Evolutionary conservation across 2,113 vertebrate genomes (phyloP), one percentile per base, ranked within the genome.

Genomic region (Apteryx mantelli): DNA sequence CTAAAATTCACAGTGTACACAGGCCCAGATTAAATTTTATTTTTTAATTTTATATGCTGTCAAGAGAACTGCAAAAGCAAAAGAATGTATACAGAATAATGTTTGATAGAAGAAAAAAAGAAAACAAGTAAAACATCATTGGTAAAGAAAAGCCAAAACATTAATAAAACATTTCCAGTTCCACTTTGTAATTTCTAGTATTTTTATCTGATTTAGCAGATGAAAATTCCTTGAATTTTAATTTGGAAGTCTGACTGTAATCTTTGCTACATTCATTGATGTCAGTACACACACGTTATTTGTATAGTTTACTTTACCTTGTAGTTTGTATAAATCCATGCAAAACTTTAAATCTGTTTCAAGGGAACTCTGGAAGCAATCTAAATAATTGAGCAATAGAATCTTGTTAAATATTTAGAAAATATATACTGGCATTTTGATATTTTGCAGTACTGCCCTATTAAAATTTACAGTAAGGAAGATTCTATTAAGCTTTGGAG

Each of bases 391-490:
- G 71, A 97, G 65, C 48, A 65, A 93, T 48, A 88, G 88, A 94
- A 88, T 42, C 88, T 64, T 86, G 71, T 97, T 97, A 97, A 97
- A 95, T 97, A 96, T 97, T 97, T 95, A 95, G 89, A 95, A 97
- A 96, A 97, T 24, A 61, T 60, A 83, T 88, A 94, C 78, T 95
- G 91, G 86, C 73, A 91, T 95, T 97, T 95, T 91, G 80, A 80
- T 93, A 89, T 70, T 96, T 95, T 86, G 82, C 70, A 82, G 71
- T 79, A 80, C 34, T 25, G 2, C 24, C 66, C 60, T 81, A 96
- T 96, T 95, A 95, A 96, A 95, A 94, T 97, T 94, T 96, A 96
- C 89, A 53, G 65, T 82, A 85, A 93, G 81, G 58, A 94, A 91
- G 58, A 92, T 88, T 93, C 87, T 89, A 83, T 93, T 88, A 94